Evolutionary conservation across 2,888 invertebrate genomes (phyloP).

Genomic region (Eurytoma californica): DNA sequence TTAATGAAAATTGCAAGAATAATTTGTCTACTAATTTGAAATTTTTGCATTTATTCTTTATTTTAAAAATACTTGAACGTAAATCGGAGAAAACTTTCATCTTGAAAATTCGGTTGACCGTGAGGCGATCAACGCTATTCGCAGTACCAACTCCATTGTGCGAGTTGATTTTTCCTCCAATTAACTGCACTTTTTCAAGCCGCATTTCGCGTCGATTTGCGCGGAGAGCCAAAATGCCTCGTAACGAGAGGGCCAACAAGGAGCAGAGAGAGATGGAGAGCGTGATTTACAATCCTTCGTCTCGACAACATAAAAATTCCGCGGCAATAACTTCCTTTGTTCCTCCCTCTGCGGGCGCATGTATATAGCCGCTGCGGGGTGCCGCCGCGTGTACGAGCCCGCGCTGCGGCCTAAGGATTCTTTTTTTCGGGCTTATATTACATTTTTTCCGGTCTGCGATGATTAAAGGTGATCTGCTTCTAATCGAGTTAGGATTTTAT

Average conservation of each 20-base stretch:
- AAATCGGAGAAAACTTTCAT: too few species aligned
- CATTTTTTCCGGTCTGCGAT: slow-evolving; percentile 64
- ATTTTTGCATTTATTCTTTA: too few species aligned
- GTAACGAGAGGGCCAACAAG: slow-evolving; percentile 3
- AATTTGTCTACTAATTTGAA: too few species aligned
- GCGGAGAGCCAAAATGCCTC: neutral
- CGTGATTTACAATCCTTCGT: slow-evolving; percentile 73
- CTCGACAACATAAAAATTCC: slow-evolving; percentile 73
- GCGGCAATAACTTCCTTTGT: slow-evolving; percentile 73
- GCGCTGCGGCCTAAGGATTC: slow-evolving; percentile 75
- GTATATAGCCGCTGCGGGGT: slow-evolving; percentile 74
- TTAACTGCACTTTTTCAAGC: slow-evolving; percentile 28
- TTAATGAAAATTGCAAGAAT: too few species aligned
- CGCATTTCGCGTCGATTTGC: neutral
- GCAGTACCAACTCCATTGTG: neutral
- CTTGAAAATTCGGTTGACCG: neutral
- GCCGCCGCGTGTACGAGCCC: slow-evolving; percentile 72
- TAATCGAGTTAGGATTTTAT: neutral
- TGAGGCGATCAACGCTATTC: neutral
- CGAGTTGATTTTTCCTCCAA: slow-evolving; percentile 30
- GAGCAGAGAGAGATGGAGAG: slow-evolving; percentile 53
- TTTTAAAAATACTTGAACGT: too few species aligned
- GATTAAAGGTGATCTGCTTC: slow-evolving; percentile 66
- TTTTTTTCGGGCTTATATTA: slow-evolving; percentile 68
- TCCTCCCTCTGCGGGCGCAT: slow-evolving; percentile 72